Evolutionary conservation across 2,797 vertebrate genomes (phyloP).

Genomic region (Acipenser oxyrinchus): DNA sequence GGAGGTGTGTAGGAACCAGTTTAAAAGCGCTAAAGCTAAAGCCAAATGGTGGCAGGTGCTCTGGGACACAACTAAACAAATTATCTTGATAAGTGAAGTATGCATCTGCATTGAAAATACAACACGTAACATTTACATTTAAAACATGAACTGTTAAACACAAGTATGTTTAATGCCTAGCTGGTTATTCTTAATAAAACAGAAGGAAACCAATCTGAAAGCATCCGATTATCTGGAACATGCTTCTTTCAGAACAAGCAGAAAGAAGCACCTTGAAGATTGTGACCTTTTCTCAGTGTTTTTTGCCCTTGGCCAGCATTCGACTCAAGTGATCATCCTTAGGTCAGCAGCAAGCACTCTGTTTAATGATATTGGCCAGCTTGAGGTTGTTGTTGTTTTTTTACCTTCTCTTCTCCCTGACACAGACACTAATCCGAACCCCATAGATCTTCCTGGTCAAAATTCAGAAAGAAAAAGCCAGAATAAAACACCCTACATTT

Average conservation of each 20-base stretch:
- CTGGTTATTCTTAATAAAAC: conserved; percentile 47
- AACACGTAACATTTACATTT: no score
- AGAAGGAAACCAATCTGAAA: conserved; percentile 17
- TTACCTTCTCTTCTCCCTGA: no score
- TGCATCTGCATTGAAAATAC: no score
- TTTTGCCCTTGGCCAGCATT: conserved; percentile 60
- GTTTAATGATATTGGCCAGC: conserved; percentile 60
- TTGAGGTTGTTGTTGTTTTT: conserved; percentile 34
- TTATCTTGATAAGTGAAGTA: no score
- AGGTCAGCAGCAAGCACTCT: conserved; percentile 61
- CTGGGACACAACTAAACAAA: no score
- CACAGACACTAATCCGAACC: no score
- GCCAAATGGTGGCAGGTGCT: no score
- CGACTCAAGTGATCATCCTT: conserved; percentile 58
- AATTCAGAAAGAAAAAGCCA: no score
- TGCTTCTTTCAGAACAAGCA: conserved; percentile 33
- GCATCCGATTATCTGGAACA: conserved; percentile 41
- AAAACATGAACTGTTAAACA: conserved; percentile 32
- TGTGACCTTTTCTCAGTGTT: conserved; percentile 47
- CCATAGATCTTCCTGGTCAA: no score
- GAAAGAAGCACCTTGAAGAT: conserved; percentile 47
- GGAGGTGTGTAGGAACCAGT: no score
- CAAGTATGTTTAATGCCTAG: conserved; percentile 36
- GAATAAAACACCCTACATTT: no score
- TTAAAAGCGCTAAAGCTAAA: no score